Percentiles rank a stretch among this genome's conserved stretches.
phyloP scores from a whole-genome alignment of 2,888 invertebrate species.

The Clitarchus hookeri region DNA sequence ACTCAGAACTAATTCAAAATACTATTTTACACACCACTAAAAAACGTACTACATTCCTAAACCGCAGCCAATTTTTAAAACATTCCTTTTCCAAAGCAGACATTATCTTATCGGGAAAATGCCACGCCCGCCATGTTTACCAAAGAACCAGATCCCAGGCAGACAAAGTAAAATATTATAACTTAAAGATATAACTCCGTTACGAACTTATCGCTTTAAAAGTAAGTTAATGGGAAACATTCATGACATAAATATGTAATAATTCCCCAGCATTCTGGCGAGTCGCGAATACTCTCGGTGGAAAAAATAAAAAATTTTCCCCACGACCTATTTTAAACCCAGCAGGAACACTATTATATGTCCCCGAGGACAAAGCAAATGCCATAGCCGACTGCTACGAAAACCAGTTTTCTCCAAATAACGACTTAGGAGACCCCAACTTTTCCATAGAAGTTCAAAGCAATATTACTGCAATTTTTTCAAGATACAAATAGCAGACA shows the following conservation, averaged over 20 bases:
- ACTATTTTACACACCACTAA: background rate
- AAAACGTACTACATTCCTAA: background rate
- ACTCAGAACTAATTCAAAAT: background rate
- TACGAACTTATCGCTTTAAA: background rate
- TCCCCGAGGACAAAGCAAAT: background rate
- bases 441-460: background rate
- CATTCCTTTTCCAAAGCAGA: background rate
- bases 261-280: background rate
- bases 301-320: background rate
- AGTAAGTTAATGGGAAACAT: background rate
- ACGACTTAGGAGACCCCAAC: background rate
- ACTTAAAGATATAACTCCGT: background rate
- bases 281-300: background rate
- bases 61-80: background rate
- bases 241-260: background rate
- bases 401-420: background rate
- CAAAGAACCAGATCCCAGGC: background rate
- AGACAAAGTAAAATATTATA: background rate
- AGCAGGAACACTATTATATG: background rate
- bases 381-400: background rate
- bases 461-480: background rate
- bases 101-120: background rate
- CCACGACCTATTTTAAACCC: background rate
- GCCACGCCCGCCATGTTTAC: background rate
- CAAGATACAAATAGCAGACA: background rate